Evolutionary conservation across 2,888 invertebrate genomes (phyloP), one percentile per base, ranked within the genome.

Genomic region (Spialia ferax): DNA sequence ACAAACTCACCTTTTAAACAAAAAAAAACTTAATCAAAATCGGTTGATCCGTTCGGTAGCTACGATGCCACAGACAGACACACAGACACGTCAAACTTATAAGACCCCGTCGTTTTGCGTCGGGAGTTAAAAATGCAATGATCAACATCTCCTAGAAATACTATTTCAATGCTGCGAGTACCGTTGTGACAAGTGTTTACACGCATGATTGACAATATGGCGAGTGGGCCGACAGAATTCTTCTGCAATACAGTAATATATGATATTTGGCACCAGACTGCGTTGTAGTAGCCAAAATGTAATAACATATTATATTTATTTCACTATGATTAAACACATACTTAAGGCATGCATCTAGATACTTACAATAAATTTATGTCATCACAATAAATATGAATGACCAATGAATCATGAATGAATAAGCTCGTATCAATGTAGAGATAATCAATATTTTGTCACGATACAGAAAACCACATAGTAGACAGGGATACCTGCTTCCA

Each of bases 161-260:
- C 52, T 8, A 26, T 63, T n/a, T 26, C 20, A 26, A 45, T 29
- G 32, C 15, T 45, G 3, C 18, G 54, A 22, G n/a, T 59, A 59
- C 23, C 18, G 8, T 10, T 18, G 63, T 57, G 64, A 57, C 56
- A 64, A 57, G 56, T 64, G 64, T 55, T 64, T 50, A 50, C 45
- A 22, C 35, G 64, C 56, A 64, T 64, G 64, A 64, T 56, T 64
- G 64, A 64, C 64, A 57, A 48, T 35, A 50, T 64, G 42, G 23
- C 50, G 60, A n/a, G 32, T 29, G 63, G 42, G 20, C 22, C 32
- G 45, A 22, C 18, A 22, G 29, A 56, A 56, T 56, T 22, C 26
- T 20, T 56, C n/a, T 32, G 29, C 23, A 11, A 63, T 48, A 56
- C 45, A 48, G 32, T 63, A 56, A 48, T 26, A 20, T 38, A 54